Evolutionary conservation across 2,113 vertebrate genomes (phyloP), one percentile per base, ranked within the genome.

Genomic region (Ameiurus melas): DNA sequence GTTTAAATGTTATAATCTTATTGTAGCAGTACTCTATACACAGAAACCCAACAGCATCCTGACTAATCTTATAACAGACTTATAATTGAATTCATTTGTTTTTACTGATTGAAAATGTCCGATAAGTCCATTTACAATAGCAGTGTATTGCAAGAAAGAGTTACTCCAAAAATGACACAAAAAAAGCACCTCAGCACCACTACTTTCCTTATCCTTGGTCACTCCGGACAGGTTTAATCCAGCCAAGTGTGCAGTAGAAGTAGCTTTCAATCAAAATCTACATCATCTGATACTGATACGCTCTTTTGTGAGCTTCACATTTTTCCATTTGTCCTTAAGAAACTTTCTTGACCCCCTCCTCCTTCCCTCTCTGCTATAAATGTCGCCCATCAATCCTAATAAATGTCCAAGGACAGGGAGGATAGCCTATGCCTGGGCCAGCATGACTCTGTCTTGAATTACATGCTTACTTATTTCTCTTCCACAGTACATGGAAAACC

Each of bases 341-440:
- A 13, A 79, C 77, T 53, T 79, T 79, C 77, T 55, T 53, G 43
- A 33, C 1, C 22, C 22, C 4, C 8, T 12, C n/a, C 22, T 4
- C 22, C 3, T 25, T 85, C 47, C 13, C 51, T 85, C 47, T 39
- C 12, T 39, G 30, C 57, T 64, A 53, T 78, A 68, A 83, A 87
- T 60, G 80, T 36, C 17, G 55, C 25, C 86, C 39, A 51, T 87
- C 85, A 86, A 64, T 88, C 80, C 75, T 70, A 64, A 86, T 90
- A 90, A 88, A 90, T 57, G 78, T 85, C 77, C 30, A 14, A 8
- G 86, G 82, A 36, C 57, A 78, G 86, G 80, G 77, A 87, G 89
- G 57, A 75, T 68, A 91, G 90, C 87, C 91, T 33, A 27, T 75
- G 82, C 89, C 90, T 60, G 57, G 85, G 73, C 78, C 85, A 86